Percentiles rank a stretch among this genome's conserved stretches.
These are phyloP conservation scores for Paramormyrops hopkinsi DNA, from an alignment of 2,797 vertebrate genomes.

Conservation along the genomic window DNA sequence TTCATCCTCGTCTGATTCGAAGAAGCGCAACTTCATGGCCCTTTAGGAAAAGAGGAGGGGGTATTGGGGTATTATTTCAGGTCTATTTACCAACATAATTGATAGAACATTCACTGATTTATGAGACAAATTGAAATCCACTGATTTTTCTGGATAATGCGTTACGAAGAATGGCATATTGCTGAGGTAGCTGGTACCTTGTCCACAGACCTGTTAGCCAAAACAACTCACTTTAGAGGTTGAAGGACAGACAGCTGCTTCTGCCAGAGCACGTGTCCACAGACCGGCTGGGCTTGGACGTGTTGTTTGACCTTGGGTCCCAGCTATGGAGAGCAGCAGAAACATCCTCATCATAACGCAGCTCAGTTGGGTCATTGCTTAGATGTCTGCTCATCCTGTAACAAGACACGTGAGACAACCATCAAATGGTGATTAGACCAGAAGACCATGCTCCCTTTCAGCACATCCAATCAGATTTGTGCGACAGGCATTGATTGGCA, in stretches of 20 bases:
- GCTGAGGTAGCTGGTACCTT: slow-evolving; percentile 68
- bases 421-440: background rate
- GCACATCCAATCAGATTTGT: background rate
- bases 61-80: background rate
- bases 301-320: slow-evolving; percentile 95
- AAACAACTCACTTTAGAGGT: slow-evolving; percentile 92
- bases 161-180: background rate
- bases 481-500: background rate
- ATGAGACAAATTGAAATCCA: background rate
- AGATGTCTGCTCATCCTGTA: background rate
- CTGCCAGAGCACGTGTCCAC: slow-evolving; percentile 95
- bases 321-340: slow-evolving; percentile 59
- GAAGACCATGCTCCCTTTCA: background rate
- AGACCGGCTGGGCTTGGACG: slow-evolving; percentile 90
- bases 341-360: background rate
- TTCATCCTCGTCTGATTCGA: slow-evolving; percentile 97
- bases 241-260: slow-evolving; percentile 96
- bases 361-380: background rate
- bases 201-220: slow-evolving; percentile 90
- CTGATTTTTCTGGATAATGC: background rate
- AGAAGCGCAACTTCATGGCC: slow-evolving; percentile 85
- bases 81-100: background rate
- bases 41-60: background rate
- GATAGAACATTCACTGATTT: background rate
- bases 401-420: background rate